These are phyloP conservation scores for Lasioglossum vierecki DNA, from an alignment of 2,888 invertebrate species.

Conservation along the genomic window DNA sequence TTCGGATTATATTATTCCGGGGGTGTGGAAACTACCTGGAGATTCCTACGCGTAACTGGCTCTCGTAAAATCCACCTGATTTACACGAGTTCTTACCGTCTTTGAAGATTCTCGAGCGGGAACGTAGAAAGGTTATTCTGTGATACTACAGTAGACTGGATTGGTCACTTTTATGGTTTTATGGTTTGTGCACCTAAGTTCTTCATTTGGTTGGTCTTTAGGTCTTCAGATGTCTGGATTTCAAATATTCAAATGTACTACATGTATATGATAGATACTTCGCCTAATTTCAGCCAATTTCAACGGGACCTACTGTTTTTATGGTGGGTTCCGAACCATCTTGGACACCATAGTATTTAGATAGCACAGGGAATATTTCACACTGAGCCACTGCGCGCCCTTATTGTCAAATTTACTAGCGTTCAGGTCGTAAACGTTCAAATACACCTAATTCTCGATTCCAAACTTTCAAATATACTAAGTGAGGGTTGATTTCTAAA, in stretches of 20 bases:
- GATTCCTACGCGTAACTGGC: neutral
- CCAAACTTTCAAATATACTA: neutral
- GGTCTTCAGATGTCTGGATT: neutral
- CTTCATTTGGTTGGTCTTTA: neutral
- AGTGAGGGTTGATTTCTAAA: neutral
- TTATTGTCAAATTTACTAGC: neutral
- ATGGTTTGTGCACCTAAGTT: neutral
- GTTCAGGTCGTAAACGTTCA: neutral
- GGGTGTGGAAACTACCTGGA: neutral
- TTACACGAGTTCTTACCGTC: neutral
- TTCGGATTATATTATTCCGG: constrained; percentile 21
- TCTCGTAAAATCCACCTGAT: neutral
- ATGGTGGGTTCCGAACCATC: too few relatives aligned
- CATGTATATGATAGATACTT: too few relatives aligned
- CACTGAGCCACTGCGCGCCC: too few relatives aligned
- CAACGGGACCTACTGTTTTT: too few relatives aligned
- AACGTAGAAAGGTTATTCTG: neutral
- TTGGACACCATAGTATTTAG: too few relatives aligned
- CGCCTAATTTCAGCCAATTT: too few relatives aligned
- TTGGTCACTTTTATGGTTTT: neutral
- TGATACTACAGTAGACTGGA: neutral
- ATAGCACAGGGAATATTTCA: too few relatives aligned
- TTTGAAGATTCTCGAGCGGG: neutral
- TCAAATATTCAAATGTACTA: neutral
- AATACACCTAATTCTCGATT: neutral